Evolutionary conservation across 2,888 invertebrate genomes (phyloP), one percentile per base, ranked within the genome.

Genomic region (Campopleginae sp.): DNA sequence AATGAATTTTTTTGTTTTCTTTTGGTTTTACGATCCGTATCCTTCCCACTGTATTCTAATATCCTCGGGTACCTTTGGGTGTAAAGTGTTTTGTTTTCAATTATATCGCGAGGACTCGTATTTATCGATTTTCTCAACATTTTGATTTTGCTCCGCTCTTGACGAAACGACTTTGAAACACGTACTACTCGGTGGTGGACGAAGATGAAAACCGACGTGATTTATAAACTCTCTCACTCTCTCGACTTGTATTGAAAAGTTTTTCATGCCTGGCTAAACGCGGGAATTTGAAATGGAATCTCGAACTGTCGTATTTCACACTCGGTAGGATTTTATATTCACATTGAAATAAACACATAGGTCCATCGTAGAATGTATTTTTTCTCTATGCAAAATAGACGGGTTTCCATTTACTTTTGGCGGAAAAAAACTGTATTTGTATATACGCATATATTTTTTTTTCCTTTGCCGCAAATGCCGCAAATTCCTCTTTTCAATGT

Each of bases 201-300:
- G 48, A 23, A 66, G 58, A 14, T 23, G 44, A 63, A 68, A 48
- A 42, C 51, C 61, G 31, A 10, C 48, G 66, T 74, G 78, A 79
- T 82, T 82, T 82, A 82, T 82, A 78, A 66, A 14, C 74, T 27
- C 61, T 79, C 46, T 51, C 33, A 12, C 61, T 70, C 33, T 51
- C 33, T 12, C 66, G 86, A 23, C 70, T 85, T 84, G 79, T 80
- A 83, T 80, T 85, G 81, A 84, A 87, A 85, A 85, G 81, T 86
- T 87, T 87, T 87, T 80, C 77, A 85, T 86, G 86, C 85, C 86
- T 86, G 61, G 72, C 74, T 82, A 86, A 86, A 82, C 83, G 86
- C 51, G 61, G 31, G 23, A 79, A 77, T 31, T 83, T 87, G 58
- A 66, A 33, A 71, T 19, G 54, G 61, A 77, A 65, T 46, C 46